These are phyloP conservation scores for Lepus oiostolus DNA, from an alignment of 2,797 vertebrate genomes.

Conservation along the genomic window DNA sequence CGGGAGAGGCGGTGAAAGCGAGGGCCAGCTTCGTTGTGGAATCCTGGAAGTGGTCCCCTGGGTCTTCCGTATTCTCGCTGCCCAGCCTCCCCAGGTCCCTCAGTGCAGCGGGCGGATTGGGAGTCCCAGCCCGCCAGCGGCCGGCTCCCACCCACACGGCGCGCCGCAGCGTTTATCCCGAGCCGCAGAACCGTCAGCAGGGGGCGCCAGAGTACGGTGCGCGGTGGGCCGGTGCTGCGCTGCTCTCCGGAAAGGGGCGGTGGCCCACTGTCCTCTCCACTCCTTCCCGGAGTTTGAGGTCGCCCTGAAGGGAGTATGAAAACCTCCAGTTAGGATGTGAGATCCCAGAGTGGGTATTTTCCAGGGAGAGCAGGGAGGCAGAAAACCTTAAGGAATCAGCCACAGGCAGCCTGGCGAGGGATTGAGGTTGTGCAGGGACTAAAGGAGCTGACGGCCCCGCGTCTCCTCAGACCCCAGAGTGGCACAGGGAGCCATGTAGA, in stretches of 20 bases:
- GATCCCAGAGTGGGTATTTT: background rate
- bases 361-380: background rate
- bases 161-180: accelerated
- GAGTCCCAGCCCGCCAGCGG: no score
- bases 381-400: background rate
- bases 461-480: background rate
- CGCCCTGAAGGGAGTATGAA: background rate
- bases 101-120: background rate
- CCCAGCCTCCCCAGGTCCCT: background rate
- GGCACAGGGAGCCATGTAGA: background rate
- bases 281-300: background rate
- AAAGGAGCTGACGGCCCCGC: no score
- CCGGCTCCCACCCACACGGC: accelerated
- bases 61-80: background rate
- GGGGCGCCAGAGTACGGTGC: constrained; percentile 34
- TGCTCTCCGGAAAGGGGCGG: background rate
- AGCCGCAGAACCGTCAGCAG: background rate
- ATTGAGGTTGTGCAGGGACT: background rate
- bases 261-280: background rate
- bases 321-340: background rate
- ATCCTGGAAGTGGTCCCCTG: background rate
- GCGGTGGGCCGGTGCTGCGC: background rate
- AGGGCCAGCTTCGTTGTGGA: background rate
- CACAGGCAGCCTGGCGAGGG: background rate
- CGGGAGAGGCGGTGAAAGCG: background rate